Evolutionary conservation across 2,888 invertebrate genomes (phyloP).

Genomic region (Pandemis cinnamomeana): DNA sequence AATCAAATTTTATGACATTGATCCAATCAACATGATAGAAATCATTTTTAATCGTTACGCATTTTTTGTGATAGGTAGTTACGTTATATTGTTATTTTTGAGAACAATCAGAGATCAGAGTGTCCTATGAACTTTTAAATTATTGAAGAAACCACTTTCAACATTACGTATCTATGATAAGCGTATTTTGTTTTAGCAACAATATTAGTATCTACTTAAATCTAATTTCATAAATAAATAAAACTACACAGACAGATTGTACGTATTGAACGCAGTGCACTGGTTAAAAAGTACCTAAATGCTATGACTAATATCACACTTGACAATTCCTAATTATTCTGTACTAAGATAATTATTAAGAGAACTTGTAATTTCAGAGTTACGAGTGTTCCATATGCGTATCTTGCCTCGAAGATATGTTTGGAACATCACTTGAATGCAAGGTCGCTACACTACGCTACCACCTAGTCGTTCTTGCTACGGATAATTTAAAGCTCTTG

Average conservation of each 20-base stretch:
- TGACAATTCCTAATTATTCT: conserved; percentile 40
- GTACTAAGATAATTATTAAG: conserved; percentile 11
- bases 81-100: conserved; percentile 44
- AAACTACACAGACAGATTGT: conserved; percentile 42
- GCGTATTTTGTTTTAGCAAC: conserved; percentile 64
- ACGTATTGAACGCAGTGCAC: conserved; percentile 34
- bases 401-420: conserved; percentile 20
- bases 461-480: conserved; percentile 64
- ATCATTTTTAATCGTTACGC: neutral
- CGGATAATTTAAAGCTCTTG: conserved; percentile 78
- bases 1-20: conserved; percentile 9
- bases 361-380: conserved; percentile 13
- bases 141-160: conserved; percentile 49
- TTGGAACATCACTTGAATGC: conserved; percentile 49
- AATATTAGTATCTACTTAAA: conserved; percentile 45
- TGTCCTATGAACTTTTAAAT: conserved; percentile 17
- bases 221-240: conserved; percentile 52
- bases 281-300: conserved; percentile 37
- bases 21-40: conserved; percentile 9
- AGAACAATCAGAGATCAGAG: conserved; percentile 64
- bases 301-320: conserved; percentile 79
- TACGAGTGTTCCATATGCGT: conserved; percentile 47
- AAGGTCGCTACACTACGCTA: conserved; percentile 58
- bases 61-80: neutral
- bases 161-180: conserved; percentile 56